phyloP scores from a whole-genome alignment of 2,797 vertebrate species.

The Lepus townsendii region DNA sequence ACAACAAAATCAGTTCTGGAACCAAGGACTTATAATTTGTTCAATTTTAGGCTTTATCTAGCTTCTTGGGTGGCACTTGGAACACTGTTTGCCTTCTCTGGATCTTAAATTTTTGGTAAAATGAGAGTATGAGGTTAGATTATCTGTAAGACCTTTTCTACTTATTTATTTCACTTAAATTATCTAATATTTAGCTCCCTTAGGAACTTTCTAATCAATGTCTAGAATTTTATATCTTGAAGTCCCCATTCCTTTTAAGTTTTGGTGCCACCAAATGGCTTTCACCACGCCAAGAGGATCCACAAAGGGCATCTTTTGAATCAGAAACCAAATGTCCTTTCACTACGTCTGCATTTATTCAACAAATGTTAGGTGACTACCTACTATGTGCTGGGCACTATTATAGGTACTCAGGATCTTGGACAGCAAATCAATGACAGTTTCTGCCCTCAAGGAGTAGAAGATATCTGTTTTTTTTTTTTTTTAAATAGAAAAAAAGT shows the following conservation, averaged over 20 bases:
- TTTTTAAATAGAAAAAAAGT: conserved; percentile 37
- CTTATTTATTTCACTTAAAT: conserved; percentile 46
- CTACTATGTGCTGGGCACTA: neutral
- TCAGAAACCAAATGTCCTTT: neutral
- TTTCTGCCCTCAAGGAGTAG: neutral
- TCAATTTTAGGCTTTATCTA: neutral
- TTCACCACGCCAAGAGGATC: neutral
- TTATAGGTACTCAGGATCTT: neutral
- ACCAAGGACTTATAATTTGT: neutral
- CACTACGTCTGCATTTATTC: neutral
- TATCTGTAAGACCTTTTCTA: conserved; percentile 3
- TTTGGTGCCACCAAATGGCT: neutral
- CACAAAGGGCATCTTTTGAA: neutral
- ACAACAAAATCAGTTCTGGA: neutral
- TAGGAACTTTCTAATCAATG: neutral
- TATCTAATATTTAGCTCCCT: conserved; percentile 29
- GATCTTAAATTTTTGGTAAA: neutral
- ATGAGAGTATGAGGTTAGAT: conserved; percentile 11
- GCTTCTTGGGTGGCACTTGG: neutral
- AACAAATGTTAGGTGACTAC: neutral
- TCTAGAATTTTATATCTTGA: conserved; percentile 18
- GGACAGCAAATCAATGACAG: neutral
- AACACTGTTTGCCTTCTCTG: neutral
- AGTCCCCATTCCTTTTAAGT: conserved; percentile 39
- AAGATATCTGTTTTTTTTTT: neutral